Percentiles rank a stretch among this genome's conserved stretches.
These are phyloP conservation scores for Microcebus lehilahytsara DNA, from an alignment of 2,113 vertebrate genomes.

Conservation along the genomic window DNA sequence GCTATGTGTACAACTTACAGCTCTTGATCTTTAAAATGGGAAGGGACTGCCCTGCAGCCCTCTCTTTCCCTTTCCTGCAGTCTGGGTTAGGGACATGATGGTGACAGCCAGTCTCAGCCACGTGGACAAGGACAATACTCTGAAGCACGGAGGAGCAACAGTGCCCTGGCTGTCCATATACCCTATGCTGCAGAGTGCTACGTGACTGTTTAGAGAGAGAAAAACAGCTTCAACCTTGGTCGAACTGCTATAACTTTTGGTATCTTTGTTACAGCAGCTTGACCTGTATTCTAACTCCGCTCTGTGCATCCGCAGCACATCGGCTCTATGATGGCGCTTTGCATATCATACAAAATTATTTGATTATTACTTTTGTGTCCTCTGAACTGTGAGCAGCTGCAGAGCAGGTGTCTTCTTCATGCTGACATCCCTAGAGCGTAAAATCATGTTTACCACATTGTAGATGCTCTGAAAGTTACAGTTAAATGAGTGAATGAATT, in stretches of 20 bases:
- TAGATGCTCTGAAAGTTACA: not conserved
- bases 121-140: not conserved
- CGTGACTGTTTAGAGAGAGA: not conserved
- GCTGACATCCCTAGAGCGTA: not conserved
- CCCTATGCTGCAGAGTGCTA: not conserved
- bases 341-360: not conserved
- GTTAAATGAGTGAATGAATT: not conserved
- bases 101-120: not conserved
- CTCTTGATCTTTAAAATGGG: not conserved
- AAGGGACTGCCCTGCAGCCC: not conserved
- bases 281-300: not conserved
- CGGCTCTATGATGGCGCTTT: not conserved
- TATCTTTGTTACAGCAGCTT: not conserved
- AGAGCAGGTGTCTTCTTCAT: not conserved
- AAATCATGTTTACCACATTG: not conserved
- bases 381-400: not conserved
- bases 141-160: not conserved
- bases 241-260: not conserved
- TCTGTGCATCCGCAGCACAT: rapidly evolving
- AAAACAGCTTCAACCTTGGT: not conserved
- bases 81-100: not conserved
- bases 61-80: not conserved
- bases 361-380: not conserved
- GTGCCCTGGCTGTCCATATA: not conserved
- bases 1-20: rapidly evolving